These are phyloP conservation scores for Pocillopora meandrina DNA, from an alignment of 92 coral and sea anemone genomes.

Conservation along the genomic window DNA sequence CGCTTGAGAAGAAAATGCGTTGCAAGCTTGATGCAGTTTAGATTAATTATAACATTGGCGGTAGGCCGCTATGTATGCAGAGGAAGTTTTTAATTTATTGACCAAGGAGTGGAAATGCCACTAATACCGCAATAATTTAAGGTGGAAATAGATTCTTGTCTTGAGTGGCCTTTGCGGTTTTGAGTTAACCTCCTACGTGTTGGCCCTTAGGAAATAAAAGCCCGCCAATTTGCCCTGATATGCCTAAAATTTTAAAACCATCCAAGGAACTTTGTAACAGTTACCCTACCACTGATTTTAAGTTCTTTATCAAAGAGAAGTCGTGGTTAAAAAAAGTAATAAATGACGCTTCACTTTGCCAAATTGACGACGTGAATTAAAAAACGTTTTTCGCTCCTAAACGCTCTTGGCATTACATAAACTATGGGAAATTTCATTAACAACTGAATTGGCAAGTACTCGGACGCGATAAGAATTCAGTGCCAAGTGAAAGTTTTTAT, in stretches of 20 bases:
- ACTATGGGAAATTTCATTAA: too few species aligned
- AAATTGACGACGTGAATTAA: too few species aligned
- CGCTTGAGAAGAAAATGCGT: not conserved
- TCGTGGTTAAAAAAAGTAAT: too few species aligned
- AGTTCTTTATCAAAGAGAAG: too few species aligned
- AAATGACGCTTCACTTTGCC: too few species aligned
- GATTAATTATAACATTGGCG: not conserved
- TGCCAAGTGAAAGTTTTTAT: too few species aligned
- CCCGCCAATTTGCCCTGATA: not conserved
- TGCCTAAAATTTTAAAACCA: not conserved
- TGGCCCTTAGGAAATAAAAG: not conserved
- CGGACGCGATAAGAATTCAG: too few species aligned
- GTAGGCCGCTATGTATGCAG: not conserved
- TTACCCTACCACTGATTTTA: not conserved
- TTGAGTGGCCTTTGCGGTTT: constrained; percentile 9
- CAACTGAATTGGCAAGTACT: too few species aligned
- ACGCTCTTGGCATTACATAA: too few species aligned
- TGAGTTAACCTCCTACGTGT: not conserved
- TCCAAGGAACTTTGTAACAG: not conserved
- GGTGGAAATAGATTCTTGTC: not conserved
- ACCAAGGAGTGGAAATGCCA: constrained; percentile 1
- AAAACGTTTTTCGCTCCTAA: too few species aligned
- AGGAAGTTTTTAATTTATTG: not conserved
- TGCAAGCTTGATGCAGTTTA: not conserved
- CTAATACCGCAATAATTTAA: not conserved